phyloP scores from a whole-genome alignment of 2,888 invertebrate genomes.

The Petrolisthes manimaculis region DNA sequence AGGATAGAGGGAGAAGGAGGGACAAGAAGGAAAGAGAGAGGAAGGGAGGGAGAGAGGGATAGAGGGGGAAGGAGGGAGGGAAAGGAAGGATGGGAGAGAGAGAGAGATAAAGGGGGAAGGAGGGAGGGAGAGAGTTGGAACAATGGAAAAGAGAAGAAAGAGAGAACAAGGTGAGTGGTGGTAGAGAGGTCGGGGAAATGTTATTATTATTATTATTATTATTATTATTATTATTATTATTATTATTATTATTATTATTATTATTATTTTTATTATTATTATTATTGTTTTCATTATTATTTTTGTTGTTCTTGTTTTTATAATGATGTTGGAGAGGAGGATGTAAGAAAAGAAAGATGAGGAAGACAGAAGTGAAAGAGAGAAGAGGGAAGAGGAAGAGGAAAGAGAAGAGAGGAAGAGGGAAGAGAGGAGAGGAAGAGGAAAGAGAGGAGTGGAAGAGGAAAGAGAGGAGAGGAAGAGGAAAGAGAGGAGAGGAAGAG shows the following conservation, averaged over 20 bases:
- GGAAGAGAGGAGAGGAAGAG: neutral
- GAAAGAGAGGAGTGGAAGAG: neutral
- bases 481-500: neutral
- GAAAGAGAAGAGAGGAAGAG: neutral
- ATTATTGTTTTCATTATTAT: neutral
- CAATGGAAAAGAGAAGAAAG: neutral
- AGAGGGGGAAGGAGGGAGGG: neutral
- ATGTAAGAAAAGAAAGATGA: neutral
- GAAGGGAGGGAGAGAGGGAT: no score
- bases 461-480: neutral
- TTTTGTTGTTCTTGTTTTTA: neutral
- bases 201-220: neutral
- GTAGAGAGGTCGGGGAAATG: neutral
- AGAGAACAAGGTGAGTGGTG: neutral
- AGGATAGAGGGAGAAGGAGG: no score
- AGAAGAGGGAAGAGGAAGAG: neutral
- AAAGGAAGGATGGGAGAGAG: neutral
- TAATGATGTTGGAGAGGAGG: neutral
- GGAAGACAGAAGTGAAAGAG: neutral
- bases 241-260: constrained; percentile 7
- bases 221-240: neutral
- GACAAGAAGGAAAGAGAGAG: no score
- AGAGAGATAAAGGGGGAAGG: neutral
- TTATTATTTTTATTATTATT: constrained; percentile 4
- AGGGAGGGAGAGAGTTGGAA: neutral